Evolutionary conservation across 2,888 invertebrate species (phyloP), one percentile per base, ranked within the genome.

Genomic region (Dryadula phaetusa): DNA sequence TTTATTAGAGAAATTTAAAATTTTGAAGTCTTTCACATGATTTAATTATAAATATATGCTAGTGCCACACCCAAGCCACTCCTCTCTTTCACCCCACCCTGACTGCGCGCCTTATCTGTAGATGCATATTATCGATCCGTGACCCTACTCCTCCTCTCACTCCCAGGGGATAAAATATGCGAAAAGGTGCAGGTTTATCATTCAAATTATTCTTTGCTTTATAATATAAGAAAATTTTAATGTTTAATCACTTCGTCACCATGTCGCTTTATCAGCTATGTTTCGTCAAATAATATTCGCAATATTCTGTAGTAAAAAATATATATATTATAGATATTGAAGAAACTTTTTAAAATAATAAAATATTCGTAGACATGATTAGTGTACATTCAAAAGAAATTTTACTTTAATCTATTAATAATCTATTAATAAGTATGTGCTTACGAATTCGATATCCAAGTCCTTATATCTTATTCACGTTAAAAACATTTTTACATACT

Each of bases 401-500:
- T 16, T 5, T 3, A 8, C 2, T 1, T 10, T 20, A 20, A 46
- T 4, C 22, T n/a, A n/a, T n/a, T n/a, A n/a, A n/a, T n/a, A n/a
- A n/a, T n/a, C n/a, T n/a, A n/a, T n/a, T n/a, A 56, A 40, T 22
- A 0, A 22, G 5, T 16, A 22, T 10, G 4, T 37, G 40, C 56
- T 40, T 40, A 56, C 56, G 22, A 56, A 40, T 40, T 16, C 22
- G 56, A 56, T 22, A 16, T 0, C 40, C n/a, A 10, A 37, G 14
- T 22, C 16, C 22, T 12, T 20, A 10, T 8, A 8, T 40, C 40
- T 22, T 16, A n/a, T n/a, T 12, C 8, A 5, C 22, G 0, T 4
- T 10, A 16, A 4, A 56, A 56, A 40, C 22, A 56, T 22, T 56
- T 52, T 25, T 40, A 56, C 40, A n/a, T 16, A 56, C 40, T 40